A percentile compares a stretch with the other conserved stretches of the same genome.
These are phyloP conservation scores for Psilopsiagon aymara DNA, from an alignment of 2,113 vertebrate genomes.

Conservation along the genomic window DNA sequence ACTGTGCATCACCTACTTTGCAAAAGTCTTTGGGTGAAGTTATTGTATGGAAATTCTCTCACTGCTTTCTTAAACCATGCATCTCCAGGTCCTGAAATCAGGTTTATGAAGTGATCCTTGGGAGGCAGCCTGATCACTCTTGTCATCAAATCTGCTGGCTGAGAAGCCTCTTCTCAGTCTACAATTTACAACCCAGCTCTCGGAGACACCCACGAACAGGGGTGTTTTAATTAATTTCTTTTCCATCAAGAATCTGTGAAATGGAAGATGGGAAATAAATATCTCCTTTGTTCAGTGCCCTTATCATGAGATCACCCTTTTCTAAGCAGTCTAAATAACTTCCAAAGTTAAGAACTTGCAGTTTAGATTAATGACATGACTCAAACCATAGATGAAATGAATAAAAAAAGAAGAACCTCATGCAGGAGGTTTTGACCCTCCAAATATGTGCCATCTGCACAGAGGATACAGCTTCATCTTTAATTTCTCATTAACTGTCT, in stretches of 20 bases:
- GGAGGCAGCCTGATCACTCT: not conserved
- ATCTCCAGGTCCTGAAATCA: not conserved
- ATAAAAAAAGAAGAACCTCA: not conserved
- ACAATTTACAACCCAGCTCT: not conserved
- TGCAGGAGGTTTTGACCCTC: not conserved
- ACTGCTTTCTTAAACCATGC: not conserved
- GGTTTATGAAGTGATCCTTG: not conserved
- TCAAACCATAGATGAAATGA: not conserved
- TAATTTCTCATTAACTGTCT: not conserved
- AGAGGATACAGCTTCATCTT: not conserved
- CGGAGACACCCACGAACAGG: accelerated
- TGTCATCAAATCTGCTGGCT: not conserved
- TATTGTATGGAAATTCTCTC: not conserved
- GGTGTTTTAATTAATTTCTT: not conserved
- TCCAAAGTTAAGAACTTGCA: not conserved
- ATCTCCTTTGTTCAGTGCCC: not conserved
- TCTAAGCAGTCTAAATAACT: not conserved
- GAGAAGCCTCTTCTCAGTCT: not conserved
- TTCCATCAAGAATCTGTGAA: not conserved
- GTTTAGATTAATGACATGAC: not conserved
- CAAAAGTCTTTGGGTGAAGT: not conserved
- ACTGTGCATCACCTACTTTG: not conserved
- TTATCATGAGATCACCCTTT: not conserved
- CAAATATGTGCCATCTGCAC: not conserved
- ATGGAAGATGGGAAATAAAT: not conserved